Percentiles rank a stretch among this genome's conserved stretches.
Conservation (phyloP, 2,113 vertebrate genomes). For the Aleadryas rufinucha region DNA sequence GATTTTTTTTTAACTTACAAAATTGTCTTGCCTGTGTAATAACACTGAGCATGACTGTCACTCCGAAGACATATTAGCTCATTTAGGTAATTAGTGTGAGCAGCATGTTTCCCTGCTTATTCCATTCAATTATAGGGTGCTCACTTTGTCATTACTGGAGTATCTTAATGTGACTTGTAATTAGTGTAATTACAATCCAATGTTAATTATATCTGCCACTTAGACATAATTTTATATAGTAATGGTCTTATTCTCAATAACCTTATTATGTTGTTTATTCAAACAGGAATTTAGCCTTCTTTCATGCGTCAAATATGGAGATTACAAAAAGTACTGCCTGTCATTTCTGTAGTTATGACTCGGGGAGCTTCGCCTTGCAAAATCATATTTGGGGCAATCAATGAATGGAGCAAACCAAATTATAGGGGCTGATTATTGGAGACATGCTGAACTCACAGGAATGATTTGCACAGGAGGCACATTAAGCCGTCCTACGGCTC, state of each 20-base stretch:
- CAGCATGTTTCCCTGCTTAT: slow-evolving; percentile 83
- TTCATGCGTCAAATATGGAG: slow-evolving; percentile 79
- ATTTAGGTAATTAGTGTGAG: slow-evolving; percentile 85
- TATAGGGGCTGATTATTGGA: slow-evolving; percentile 45
- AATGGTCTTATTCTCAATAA: slow-evolving; percentile 82
- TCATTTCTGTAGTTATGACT: slow-evolving; percentile 70
- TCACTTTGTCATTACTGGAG: slow-evolving; percentile 85
- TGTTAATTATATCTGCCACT: slow-evolving; percentile 88
- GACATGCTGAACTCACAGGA: slow-evolving; percentile 62
- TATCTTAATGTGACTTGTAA: slow-evolving; percentile 90
- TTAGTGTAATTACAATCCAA: slow-evolving; percentile 91
- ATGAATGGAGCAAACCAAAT: slow-evolving; percentile 71
- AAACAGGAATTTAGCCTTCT: slow-evolving; percentile 85
- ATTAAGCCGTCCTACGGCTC: not conserved
- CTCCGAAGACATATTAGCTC: slow-evolving; percentile 82
- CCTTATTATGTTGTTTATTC: slow-evolving; percentile 84
- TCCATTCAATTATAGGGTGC: slow-evolving; percentile 84
- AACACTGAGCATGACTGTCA: slow-evolving; percentile 78
- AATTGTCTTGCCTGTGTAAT: slow-evolving; percentile 75
- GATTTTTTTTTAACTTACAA: slow-evolving; percentile 60
- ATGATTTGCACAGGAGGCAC: slow-evolving; percentile 24
- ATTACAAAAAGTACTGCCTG: slow-evolving; percentile 74
- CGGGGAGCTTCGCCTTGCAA: slow-evolving; percentile 66
- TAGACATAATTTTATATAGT: slow-evolving; percentile 85
- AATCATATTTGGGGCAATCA: slow-evolving; percentile 76